Base-by-base conservation (phyloP, 53 echinoderm and acorn worm genomes). In the Stichopus horrens region DNA sequence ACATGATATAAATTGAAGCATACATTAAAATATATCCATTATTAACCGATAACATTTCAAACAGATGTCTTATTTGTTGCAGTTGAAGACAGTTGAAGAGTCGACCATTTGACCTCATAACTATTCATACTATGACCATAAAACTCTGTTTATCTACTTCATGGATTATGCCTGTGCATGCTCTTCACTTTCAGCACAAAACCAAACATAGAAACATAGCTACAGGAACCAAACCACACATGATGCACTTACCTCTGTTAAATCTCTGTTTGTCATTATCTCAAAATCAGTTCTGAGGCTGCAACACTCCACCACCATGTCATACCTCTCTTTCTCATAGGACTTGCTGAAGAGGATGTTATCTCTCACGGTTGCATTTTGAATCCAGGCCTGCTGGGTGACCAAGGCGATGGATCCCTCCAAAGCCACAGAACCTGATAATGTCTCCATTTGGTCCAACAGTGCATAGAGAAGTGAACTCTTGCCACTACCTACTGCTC, bases 311-410 rank as follows among this genome's bases (percentile, higher is more conserved):
- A 96, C 83, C 10, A 92, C 92, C 20, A 73, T 52, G 76, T 91
- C 76, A 74, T 96, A 96, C 58, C 85, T 88, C 19, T 91, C 89
- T 76, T 90, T 60, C 23, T 94, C 79, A 57, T 89, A 92, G 9
- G 89, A 87, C 10, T 94, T 91, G 14, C 91, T 90, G 85, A 96
- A 96, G 14, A 94, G 55, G 86, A 96, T 96, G 78, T 96, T 96
- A 16, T 94, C 90, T 74, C 88, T 79, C 0, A 96, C 88, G 3
- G 91, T 92, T 18, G 89, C 91, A 74, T 96, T 96, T 81, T 90
- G 89, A 54, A 96, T 96, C 94, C 94, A 94, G 2, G 96, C 94
- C 86, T 96, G 94, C 77, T 96, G 96, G 23, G 92, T 71, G n/a
- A 92, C 96, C 19, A 90, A 90, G 23, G 94, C 96, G 53, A 96